Evolutionary conservation across 1,140 invertebrate species (phyloP).

Genomic region (Mactra quadrangularis): DNA sequence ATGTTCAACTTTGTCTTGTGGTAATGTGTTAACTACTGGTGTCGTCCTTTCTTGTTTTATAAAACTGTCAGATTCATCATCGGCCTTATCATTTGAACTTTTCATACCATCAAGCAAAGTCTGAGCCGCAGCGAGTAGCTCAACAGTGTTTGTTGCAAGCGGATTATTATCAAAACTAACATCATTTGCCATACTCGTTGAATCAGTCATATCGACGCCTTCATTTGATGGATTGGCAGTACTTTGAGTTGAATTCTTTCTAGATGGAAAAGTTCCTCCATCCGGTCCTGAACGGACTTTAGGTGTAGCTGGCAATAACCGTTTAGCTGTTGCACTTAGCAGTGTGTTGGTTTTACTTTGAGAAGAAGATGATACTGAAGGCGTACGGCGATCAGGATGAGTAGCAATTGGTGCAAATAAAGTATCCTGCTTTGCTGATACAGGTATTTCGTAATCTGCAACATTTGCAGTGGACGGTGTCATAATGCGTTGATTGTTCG

Average conservation of each 20-base stretch:
- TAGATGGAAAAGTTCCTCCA: neutral
- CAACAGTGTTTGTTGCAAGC: neutral
- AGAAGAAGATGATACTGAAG: neutral
- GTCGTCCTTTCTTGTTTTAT: neutral
- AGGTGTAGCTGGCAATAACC: constrained; percentile 34
- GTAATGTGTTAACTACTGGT: neutral
- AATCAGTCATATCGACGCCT: too few relatives aligned
- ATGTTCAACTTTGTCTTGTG: neutral
- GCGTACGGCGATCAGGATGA: constrained; percentile 8
- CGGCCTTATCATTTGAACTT: neutral
- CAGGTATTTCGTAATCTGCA: constrained; percentile 15
- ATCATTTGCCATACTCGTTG: neutral
- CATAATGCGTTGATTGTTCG: too few relatives aligned
- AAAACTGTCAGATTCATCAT: neutral
- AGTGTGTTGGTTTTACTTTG: neutral
- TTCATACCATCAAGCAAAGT: neutral
- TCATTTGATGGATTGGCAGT: too few relatives aligned
- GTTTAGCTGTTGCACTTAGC: constrained; percentile 16
- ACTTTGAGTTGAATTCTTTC: too few relatives aligned
- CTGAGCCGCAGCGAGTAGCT: neutral
- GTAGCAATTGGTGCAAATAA: neutral
- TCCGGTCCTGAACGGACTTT: neutral
- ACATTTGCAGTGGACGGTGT: neutral
- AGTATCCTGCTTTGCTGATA: constrained; percentile 4
- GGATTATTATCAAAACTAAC: neutral